Base-by-base conservation (phyloP, 1,140 invertebrate species). In the Drosophila bipectinata region DNA sequence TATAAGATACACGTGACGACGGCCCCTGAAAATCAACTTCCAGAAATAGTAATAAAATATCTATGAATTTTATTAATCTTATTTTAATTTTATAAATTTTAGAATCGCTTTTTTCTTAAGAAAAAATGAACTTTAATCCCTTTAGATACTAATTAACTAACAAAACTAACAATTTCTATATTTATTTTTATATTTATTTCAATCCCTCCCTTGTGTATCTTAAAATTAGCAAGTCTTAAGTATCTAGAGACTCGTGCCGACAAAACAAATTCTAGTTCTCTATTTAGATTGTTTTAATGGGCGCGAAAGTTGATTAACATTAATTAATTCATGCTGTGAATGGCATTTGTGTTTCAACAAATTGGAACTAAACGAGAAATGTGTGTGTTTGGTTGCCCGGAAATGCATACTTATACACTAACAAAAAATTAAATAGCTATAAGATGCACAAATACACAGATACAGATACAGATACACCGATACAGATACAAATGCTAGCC, bases 291-390 rank as follows among this genome's bases (percentile, higher is more conserved):
- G 47, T 69, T 67, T 85, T 81, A 82, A 88, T 88, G 84, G 79
- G 75, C 77, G 79, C 72, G 61, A 88, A 88, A 88, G 61, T 88
- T 88, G 84, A 88, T 87, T 87, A 88, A 79, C 84, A 76, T 88
- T 88, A 88, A 88, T 88, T 88, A 88, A 88, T 88, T 62, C 84
- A 77, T 89, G 84, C 79, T 79, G 74, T 51, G 73, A 64, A 49
- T 81, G 51, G 78, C 54, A 52, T 81, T 80, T 80, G 63, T 80
- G 77, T 81, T 78, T 83, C 51, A 68, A 69, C 81, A 84, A 85
- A 87, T 87, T 87, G 75, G 72, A 75, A 72, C 63, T 72, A 87
- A 87, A 88, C 83, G 82, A 87, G 82, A 76, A 6, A 28, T 28
- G 26, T 76, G 73, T 80, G 26, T 76, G 73, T 80, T 72, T 51